Base-by-base conservation (phyloP, 1,140 invertebrate species). In the Drosophila eugracilis region DNA sequence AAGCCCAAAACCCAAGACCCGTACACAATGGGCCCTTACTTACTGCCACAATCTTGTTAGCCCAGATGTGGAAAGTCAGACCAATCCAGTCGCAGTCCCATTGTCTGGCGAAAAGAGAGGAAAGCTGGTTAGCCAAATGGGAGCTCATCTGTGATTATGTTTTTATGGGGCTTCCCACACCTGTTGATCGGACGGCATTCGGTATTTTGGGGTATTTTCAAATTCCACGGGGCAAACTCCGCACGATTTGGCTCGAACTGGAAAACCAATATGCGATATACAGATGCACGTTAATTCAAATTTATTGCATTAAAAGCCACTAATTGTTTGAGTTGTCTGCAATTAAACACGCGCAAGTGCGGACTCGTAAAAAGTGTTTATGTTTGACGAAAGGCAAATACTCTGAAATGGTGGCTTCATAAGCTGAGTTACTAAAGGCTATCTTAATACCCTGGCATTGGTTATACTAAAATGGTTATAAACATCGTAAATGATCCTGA, bases 151-250 rank as follows among this genome's bases (percentile, higher is more conserved):
- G 55, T 73, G 55, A 53, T 73, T 74, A 54, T 41, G 58, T 42
- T 39, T 49, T 75, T 69, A 67, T 69, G 65, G 70, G 70, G 57
- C 71, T 75, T 75, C 70, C 71, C 71, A 75, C 70, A 75, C 71
- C 58, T 75, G 71, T 65, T 74, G 71, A 74, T 53, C 34, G 49
- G 32, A 30, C 6, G 45, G 24, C 5, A 10, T 57, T 42, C 39
- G 28, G 53, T 30, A 47, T 37, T 63, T 2, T n/a, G n/a, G n/a
- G 45, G 26, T 2, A 7, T 39, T 47, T 42, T 42, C 17, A 28
- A 49, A 74, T 74, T 74, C 57, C 48, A 28, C 28, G 71, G 57
- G 24, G 17, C 47, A 72, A 73, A 28, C 66, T 60, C 41, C 69
- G 32, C 55, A 47, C 70, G 57, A 73, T 42, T 50, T 15, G 52